Percentiles rank a stretch among this genome's conserved stretches.
Conservation (phyloP, 2,888 invertebrate genomes). For the Drosophila paranaensis region DNA sequence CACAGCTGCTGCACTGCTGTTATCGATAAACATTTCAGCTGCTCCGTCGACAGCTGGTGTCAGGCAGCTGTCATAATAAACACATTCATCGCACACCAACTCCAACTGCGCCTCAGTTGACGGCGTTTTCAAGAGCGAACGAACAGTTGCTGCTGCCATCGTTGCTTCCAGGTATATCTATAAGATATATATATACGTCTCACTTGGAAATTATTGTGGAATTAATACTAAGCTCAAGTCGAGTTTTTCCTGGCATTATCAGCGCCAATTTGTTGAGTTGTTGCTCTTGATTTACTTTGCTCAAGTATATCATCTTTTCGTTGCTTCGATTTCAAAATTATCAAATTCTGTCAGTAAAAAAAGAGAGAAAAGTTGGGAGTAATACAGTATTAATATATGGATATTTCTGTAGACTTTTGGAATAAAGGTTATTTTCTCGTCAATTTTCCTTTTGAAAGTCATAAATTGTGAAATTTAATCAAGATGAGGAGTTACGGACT, state of each 20-base stretch:
- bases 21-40: slow-evolving; percentile 67
- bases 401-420: not conserved
- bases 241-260: not conserved
- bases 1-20: slow-evolving; percentile 74
- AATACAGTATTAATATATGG: not conserved
- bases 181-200: slow-evolving; percentile 4
- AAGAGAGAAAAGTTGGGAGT: not conserved
- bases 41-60: slow-evolving; percentile 5
- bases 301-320: slow-evolving; percentile 5
- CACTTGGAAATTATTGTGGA: slow-evolving; percentile 19
- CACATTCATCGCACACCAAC: slow-evolving; percentile 63
- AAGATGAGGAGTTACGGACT: slow-evolving; percentile 14
- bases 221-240: slow-evolving; percentile 32
- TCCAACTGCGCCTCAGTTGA: slow-evolving; percentile 41
- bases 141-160: slow-evolving; percentile 75
- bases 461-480: slow-evolving; percentile 64
- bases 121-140: slow-evolving; percentile 61
- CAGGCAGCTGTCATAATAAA: slow-evolving; percentile 56
- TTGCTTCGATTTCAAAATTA: not conserved
- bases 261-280: not conserved
- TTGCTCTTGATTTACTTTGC: not conserved
- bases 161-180: slow-evolving; percentile 20
- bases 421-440: no score
- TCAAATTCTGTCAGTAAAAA: not conserved
- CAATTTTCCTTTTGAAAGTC: not conserved